Evolutionary conservation across 2,113 vertebrate genomes (phyloP), one percentile per base, ranked within the genome.

Genomic region (Oreocharis arfaki): DNA sequence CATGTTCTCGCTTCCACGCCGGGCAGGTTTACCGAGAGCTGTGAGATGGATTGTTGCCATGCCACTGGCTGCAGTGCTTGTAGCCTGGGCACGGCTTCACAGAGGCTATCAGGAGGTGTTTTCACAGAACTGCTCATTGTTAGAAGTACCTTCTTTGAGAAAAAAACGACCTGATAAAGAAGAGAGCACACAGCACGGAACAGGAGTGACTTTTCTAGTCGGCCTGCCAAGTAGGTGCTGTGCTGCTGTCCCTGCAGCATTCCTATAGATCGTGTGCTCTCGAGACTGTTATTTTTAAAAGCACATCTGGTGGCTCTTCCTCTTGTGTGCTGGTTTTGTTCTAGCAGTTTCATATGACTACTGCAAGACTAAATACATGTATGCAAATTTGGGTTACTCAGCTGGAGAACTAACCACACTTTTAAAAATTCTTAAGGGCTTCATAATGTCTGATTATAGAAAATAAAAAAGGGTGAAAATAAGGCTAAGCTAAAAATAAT

Each of bases 331-430:
- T 57, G n/a, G 15, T 37, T 65, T 84, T 70, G 9, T 10, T 86
- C 68, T 11, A 64, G 23, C 28, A 39, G 22, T 39, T 93, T 76
- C 56, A 6, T 63, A 32, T 21, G 35, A 76, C 15, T 63, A 42
- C 39, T 79, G 69, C 41, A 37, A 37, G 39, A 53, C 46, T 42
- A 73, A 76, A 68, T 39, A 46, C 1, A 6, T 17, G 8, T 41
- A 13, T 56, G 17, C 17, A 65, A 47, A 60, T 69, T 49, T 42
- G 2, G 42, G 20, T 92, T 59, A n/a, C 26, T 41, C 11, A 39
- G 33, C 30, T 76, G 0, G 0, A 47, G 26, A 82, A 42, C 26
- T 42, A 81, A 42, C 10, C 26, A 61, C 1, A 1, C 68, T 71
- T 78, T 23, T 3, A 52, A 53, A 84, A 80, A 47, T 24, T 37